Evolutionary conservation across 1,140 invertebrate genomes (phyloP), one percentile per base, ranked within the genome.

Genomic region (Drosophila parabipectinata): DNA sequence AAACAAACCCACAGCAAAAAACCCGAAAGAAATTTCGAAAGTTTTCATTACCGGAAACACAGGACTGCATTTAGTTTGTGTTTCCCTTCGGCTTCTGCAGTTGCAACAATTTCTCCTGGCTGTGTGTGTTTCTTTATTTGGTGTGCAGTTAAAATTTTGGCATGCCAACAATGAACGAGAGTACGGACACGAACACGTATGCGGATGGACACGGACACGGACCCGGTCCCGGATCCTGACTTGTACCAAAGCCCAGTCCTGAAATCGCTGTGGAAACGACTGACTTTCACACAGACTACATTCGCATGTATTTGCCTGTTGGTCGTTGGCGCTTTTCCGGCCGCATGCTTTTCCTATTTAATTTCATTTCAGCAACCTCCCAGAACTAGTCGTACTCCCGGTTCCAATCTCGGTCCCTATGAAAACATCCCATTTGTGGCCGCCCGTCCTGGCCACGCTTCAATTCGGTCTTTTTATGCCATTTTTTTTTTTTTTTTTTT

Each of bases 21-120:
- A 55, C 28, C 14, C 44, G 18, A 37, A 44, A 15, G 57, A 60
- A 60, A 53, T 55, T 79, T 67, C 4, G 34, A 75, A 78, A 85
- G 82, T 87, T 85, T 85, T 85, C 82, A 85, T 87, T 87, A 72
- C 77, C 79, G 81, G 82, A 85, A 85, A 81, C 74, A 81, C 69
- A 59, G 60, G 78, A 72, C 78, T 82, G 78, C 82, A 81, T 87
- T 82, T 81, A 87, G 82, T 75, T 82, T 72, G 78, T 58, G 82
- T 64, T 87, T 75, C 59, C 64, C 50, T 72, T 78, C 64, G 63
- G 63, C n/a, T 30, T 28, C 50, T 56, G 41, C 51, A 68, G 56
- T 50, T 59, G 69, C 66, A 56, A 59, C 58, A 47, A 51, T 47
- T 75, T 47, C 60, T 18, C 15, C 15, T 37, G 50, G 58, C 62